phyloP scores from a whole-genome alignment of 2,888 invertebrate genomes.

The Zygogramma bicolorata region DNA sequence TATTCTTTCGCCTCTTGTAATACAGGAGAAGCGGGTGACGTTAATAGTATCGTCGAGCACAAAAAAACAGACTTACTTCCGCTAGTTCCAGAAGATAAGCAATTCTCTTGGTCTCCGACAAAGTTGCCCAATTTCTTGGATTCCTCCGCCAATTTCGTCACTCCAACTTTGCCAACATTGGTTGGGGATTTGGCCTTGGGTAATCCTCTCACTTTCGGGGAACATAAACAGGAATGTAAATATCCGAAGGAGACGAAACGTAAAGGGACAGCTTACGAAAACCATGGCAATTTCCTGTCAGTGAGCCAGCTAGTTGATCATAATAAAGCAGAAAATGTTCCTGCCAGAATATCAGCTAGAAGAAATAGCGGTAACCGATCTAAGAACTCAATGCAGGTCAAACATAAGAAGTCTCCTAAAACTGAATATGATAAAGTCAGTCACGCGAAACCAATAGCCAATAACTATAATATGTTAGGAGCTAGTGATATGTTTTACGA shows the following conservation, averaged over 20 bases:
- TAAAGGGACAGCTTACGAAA: slow-evolving; percentile 52
- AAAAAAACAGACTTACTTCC: slow-evolving; percentile 55
- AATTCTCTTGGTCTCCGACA: slow-evolving; percentile 72
- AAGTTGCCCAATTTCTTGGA: slow-evolving; percentile 67
- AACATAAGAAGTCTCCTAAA: slow-evolving; percentile 37
- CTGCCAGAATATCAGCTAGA: slow-evolving; percentile 54
- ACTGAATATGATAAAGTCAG: slow-evolving; percentile 31
- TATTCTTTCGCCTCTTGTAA: slow-evolving; percentile 55
- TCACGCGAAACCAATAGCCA: slow-evolving; percentile 24
- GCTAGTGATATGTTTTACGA: slow-evolving; percentile 47
- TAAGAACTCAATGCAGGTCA: slow-evolving; percentile 34
- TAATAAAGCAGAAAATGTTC: slow-evolving; percentile 61
- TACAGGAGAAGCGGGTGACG: slow-evolving; percentile 50
- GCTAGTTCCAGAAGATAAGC: slow-evolving; percentile 63
- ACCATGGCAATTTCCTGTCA: slow-evolving; percentile 70
- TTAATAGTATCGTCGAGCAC: slow-evolving; percentile 45
- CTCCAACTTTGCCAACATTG: slow-evolving; percentile 72
- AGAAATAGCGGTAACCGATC: slow-evolving; percentile 58
- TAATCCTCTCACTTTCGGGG: slow-evolving; percentile 49
- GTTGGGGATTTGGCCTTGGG: slow-evolving; percentile 73
- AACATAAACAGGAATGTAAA: slow-evolving; percentile 61
- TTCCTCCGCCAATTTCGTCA: slow-evolving; percentile 64
- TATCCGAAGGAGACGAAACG: slow-evolving; percentile 42
- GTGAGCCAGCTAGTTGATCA: slow-evolving; percentile 75
- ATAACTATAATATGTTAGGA: slow-evolving; percentile 16